Conservation (phyloP, 2,888 invertebrate genomes). For the Eupithecia pulchellata region DNA sequence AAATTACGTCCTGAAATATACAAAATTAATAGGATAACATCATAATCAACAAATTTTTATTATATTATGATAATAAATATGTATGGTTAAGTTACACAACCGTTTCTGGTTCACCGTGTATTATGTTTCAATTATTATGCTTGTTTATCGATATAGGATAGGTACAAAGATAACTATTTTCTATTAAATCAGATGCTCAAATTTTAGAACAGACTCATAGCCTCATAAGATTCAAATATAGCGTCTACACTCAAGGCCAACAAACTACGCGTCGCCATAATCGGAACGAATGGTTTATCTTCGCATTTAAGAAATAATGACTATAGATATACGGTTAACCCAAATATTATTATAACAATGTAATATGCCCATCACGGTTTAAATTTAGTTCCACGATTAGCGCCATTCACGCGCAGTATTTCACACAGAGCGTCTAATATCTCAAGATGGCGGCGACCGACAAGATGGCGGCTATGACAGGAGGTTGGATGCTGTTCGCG, state of each 20-base stretch:
- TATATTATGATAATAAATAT: no score
- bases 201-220: conserved; percentile 14
- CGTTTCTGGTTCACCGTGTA: neutral
- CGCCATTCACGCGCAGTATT: conserved; percentile 22
- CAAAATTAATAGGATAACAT: neutral
- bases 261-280: neutral
- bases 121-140: conserved; percentile 10
- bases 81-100: neutral
- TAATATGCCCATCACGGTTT: neutral
- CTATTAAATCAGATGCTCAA: neutral
- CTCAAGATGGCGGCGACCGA: conserved; percentile 62
- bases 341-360: neutral
- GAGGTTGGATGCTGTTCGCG: conserved; percentile 61
- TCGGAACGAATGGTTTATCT: conserved; percentile 2
- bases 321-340: neutral
- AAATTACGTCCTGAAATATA: neutral
- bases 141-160: conserved; percentile 2
- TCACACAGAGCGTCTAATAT: conserved; percentile 55
- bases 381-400: neutral
- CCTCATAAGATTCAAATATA: conserved; percentile 7
- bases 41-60: no score
- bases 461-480: conserved; percentile 59
- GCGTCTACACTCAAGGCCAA: neutral
- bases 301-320: neutral
- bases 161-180: neutral